Percentiles rank a stretch among this genome's conserved stretches.
These are phyloP conservation scores for Pocota personata DNA, from an alignment of 2,888 invertebrate genomes.

Conservation along the genomic window DNA sequence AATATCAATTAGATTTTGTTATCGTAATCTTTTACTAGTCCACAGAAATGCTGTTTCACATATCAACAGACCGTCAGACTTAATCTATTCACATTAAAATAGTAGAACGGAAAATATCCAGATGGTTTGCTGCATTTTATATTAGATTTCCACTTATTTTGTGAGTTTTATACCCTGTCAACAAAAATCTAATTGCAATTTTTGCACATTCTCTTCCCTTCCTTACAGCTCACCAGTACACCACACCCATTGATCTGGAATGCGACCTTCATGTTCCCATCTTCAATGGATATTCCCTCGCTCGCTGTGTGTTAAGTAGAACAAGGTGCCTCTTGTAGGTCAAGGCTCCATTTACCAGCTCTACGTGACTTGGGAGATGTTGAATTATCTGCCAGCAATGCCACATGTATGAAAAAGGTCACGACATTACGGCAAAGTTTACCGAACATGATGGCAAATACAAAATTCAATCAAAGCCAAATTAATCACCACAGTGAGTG, in stretches of 20 bases:
- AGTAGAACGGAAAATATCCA: not conserved
- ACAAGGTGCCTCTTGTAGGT: constrained; percentile 59
- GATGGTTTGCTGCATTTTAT: constrained; percentile 11
- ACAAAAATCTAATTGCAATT: constrained; percentile 57
- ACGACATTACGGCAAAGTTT: constrained; percentile 47
- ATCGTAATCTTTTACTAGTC: too few species aligned
- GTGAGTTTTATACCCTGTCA: constrained; percentile 41
- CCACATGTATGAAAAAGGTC: not conserved
- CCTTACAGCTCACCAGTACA: constrained; percentile 1
- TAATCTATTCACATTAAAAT: too few species aligned
- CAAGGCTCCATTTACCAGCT: constrained; percentile 53
- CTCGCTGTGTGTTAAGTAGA: constrained; percentile 55
- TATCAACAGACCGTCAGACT: too few species aligned
- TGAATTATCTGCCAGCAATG: constrained; percentile 1
- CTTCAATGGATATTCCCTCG: constrained; percentile 37
- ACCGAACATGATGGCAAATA: constrained; percentile 65
- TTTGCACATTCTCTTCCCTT: constrained; percentile 41
- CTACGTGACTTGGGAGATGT: constrained; percentile 61
- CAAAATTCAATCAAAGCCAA: constrained; percentile 59
- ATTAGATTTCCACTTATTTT: constrained; percentile 52
- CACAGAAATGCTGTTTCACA: too few species aligned
- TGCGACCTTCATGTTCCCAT: constrained; percentile 43
- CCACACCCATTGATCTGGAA: constrained; percentile 21
- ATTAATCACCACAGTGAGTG: constrained; percentile 48
- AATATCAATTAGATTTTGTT: too few species aligned